A percentile compares a stretch with the other conserved stretches of the same genome.
Evolutionary conservation across 2,888 invertebrate species (phyloP).

Genomic region (Chromoteleia sp.): DNA sequence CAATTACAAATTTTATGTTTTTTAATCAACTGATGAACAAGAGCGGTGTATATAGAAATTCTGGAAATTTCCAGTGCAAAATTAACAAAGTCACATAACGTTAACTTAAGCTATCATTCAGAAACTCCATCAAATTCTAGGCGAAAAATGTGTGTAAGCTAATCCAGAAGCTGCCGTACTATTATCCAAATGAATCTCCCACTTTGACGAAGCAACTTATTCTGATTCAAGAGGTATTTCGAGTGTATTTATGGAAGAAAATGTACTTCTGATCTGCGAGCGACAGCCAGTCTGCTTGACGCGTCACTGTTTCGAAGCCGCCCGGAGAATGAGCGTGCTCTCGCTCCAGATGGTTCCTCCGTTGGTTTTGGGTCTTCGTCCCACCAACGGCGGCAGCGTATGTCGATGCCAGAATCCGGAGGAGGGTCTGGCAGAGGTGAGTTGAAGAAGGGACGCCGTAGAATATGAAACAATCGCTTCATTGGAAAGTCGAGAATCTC

Average conservation of each 20-base stretch:
- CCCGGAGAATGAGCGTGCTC: slow-evolving; percentile 58
- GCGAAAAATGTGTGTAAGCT: slow-evolving; percentile 35
- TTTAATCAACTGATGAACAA: no score
- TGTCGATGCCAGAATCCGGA: slow-evolving; percentile 63
- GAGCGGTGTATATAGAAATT: no score
- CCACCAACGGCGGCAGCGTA: slow-evolving; percentile 48
- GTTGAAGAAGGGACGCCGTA: slow-evolving; percentile 76
- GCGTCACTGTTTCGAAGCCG: slow-evolving; percentile 69
- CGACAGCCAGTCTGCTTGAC: slow-evolving; percentile 77
- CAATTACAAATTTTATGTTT: no score
- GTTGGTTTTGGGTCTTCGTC: slow-evolving; percentile 34
- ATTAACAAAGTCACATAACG: no score
- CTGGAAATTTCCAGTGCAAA: no score
- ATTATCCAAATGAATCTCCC: slow-evolving; percentile 53
- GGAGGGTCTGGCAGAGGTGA: slow-evolving; percentile 75
- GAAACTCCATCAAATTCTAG: slow-evolving; percentile 4
- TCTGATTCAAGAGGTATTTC: slow-evolving; percentile 67
- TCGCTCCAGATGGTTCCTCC: slow-evolving; percentile 44
- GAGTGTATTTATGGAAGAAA: slow-evolving; percentile 72
- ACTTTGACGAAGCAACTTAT: slow-evolving; percentile 58
- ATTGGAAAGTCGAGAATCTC: slow-evolving; percentile 85
- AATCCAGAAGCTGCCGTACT: slow-evolving; percentile 39
- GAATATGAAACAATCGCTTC: slow-evolving; percentile 85
- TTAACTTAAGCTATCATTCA: background rate
- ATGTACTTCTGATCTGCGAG: slow-evolving; percentile 78